Base-by-base conservation (phyloP, 2,797 vertebrate species). In the Pogoniulus pusillus region DNA sequence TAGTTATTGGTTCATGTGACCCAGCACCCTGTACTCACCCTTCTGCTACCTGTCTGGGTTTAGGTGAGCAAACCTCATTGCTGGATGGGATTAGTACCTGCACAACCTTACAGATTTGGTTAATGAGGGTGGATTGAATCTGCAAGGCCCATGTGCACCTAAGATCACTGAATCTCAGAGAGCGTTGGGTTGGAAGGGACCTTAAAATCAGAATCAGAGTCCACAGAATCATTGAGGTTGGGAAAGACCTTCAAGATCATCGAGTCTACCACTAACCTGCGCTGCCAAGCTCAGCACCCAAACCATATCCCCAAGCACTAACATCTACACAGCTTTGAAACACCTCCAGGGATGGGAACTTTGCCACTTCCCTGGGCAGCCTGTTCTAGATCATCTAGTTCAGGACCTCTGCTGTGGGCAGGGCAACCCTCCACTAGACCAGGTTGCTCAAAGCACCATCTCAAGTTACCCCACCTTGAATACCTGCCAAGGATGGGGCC, bases 1-100 rank as follows among this genome's bases (percentile, higher is more conserved):
- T 84, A 51, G n/a, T 0, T 0, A 2, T 6, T 68, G 45, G 34
- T 58, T 78, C 5, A 8, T 0, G 0, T 54, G 63, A 23, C 45
- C 2, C 9, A 64, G 29, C 59, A 27, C 1, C 0, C 14, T 0
- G 4, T 22, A 34, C 10, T 79, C 45, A 18, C 43, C 8, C 14
- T 47, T 45, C 39, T 60, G 64, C 71, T 72, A 63, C 80, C 1
- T 1, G 11, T 62, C 12, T 0, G 41, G 1, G 4, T 71, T 58
- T 76, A 41, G 53, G 55, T 26, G 32, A 9, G 1, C 12, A 32
- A 89, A 9, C 3, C 19, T 39, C 1, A 5, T 39, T 39, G 34
- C 64, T 83, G 41, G 49, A 4, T 63, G 41, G 41, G 47, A 26
- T 68, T 3, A 9, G 18, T 49, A 41, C 15, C 75, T 49, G 45